phyloP scores from a whole-genome alignment of 2,113 vertebrate genomes.

The Rhea americana region DNA sequence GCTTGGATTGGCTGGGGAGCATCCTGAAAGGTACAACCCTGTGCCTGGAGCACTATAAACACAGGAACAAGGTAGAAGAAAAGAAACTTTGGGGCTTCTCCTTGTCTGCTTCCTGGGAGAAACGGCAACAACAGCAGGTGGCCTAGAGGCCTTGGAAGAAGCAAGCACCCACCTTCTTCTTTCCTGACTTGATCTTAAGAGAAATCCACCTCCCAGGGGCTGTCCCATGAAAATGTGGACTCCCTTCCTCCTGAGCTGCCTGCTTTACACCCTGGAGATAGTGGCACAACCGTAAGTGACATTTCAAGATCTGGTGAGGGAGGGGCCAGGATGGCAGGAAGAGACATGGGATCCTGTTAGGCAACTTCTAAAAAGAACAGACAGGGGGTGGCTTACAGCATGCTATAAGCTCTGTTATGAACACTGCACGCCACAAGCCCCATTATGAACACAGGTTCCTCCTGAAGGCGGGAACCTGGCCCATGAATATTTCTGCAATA shows the following conservation, averaged over 20 bases:
- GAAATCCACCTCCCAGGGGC: background rate
- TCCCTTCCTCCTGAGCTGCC: constrained; percentile 20
- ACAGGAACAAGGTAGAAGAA: background rate
- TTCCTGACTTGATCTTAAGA: background rate
- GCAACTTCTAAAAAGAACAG: background rate
- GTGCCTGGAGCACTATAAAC: constrained; percentile 39
- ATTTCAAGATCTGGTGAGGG: background rate
- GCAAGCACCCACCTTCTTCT: background rate
- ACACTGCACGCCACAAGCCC: background rate
- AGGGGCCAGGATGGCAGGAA: background rate
- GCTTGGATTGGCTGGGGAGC: constrained; percentile 49
- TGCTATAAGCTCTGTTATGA: background rate
- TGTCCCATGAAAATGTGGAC: constrained; percentile 28
- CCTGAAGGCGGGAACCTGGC: background rate
- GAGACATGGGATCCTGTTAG: background rate
- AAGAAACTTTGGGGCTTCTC: background rate
- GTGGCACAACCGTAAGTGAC: constrained; percentile 52
- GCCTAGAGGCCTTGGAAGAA: background rate
- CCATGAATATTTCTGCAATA: accelerated
- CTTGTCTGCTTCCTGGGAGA: background rate
- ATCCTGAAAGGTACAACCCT: constrained; percentile 6
- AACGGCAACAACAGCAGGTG: background rate
- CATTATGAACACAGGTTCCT: background rate
- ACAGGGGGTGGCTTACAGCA: accelerated
- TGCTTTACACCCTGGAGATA: background rate